These are phyloP conservation scores for Agonopterix heracliana DNA, from an alignment of 2,888 invertebrate species.

Conservation along the genomic window DNA sequence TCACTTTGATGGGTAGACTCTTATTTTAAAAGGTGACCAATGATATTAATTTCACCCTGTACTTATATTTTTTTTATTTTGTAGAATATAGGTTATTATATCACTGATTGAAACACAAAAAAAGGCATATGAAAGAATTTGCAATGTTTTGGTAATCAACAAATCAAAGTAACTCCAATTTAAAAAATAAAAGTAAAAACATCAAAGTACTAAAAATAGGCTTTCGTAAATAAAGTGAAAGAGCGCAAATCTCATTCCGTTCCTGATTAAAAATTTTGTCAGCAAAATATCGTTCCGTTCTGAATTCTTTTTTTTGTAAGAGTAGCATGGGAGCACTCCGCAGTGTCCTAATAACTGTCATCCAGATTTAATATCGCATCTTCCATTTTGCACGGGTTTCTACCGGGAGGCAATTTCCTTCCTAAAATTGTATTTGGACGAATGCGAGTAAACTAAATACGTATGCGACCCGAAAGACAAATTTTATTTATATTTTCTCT, in stretches of 20 bases:
- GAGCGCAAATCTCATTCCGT: slow-evolving; percentile 17
- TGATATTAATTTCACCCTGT: too few relatives aligned
- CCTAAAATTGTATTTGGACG: slow-evolving; percentile 69
- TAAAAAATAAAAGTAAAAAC: too few relatives aligned
- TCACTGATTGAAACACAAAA: too few relatives aligned
- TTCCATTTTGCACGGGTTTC: slow-evolving; percentile 60
- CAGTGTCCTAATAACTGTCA: slow-evolving; percentile 68
- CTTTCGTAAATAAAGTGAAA: slow-evolving; percentile 1
- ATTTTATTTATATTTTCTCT: slow-evolving; percentile 59
- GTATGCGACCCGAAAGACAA: slow-evolving; percentile 63
- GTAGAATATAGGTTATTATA: too few relatives aligned
- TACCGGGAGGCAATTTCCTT: slow-evolving; percentile 67
- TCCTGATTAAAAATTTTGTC: slow-evolving; percentile 35
- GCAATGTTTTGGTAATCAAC: too few relatives aligned
- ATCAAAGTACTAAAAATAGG: neutral
- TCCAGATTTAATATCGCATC: slow-evolving; percentile 71
- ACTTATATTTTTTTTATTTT: too few relatives aligned
- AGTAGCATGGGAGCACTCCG: slow-evolving; percentile 38
- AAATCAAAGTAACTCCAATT: too few relatives aligned
- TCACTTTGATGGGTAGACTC: too few relatives aligned
- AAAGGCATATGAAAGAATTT: too few relatives aligned
- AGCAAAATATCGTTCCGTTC: slow-evolving; percentile 47
- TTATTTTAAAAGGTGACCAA: too few relatives aligned
- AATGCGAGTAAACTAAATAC: slow-evolving; percentile 66
- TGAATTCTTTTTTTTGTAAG: slow-evolving; percentile 37